These are phyloP conservation scores for Arrhopalites spinosus DNA, from an alignment of 2,888 invertebrate genomes.

Conservation along the genomic window DNA sequence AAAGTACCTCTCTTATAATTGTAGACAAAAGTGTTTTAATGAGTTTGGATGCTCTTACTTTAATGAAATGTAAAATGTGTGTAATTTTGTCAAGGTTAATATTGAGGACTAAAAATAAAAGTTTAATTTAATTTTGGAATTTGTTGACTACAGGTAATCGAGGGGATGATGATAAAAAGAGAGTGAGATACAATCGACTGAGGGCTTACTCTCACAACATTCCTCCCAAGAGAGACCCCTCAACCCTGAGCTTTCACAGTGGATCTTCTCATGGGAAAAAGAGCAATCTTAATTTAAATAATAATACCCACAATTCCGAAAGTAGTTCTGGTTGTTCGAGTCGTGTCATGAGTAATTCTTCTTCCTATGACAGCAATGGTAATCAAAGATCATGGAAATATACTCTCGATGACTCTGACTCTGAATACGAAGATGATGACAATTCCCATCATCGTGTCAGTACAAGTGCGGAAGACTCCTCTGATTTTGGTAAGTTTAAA, in stretches of 20 bases:
- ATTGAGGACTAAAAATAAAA: too few relatives aligned
- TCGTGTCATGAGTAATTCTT: conserved; percentile 38
- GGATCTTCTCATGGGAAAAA: neutral
- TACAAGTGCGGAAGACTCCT: conserved; percentile 43
- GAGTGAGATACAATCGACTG: conserved; percentile 55
- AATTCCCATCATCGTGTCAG: conserved; percentile 35
- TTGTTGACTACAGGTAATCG: conserved; percentile 25
- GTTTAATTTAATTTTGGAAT: too few relatives aligned
- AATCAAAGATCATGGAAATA: conserved; percentile 38
- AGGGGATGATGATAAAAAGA: conserved; percentile 40
- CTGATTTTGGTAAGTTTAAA: conserved; percentile 44
- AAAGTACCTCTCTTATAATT: too few relatives aligned
- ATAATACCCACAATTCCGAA: neutral
- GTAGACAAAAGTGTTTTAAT: too few relatives aligned
- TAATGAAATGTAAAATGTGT: too few relatives aligned
- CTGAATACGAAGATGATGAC: conserved; percentile 50
- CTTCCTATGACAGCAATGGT: conserved; percentile 44
- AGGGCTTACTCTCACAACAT: conserved; percentile 44
- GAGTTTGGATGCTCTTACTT: too few relatives aligned
- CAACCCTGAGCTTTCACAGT: conserved; percentile 22
- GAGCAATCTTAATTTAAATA: neutral
- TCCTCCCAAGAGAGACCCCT: conserved; percentile 27
- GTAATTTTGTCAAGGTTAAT: too few relatives aligned
- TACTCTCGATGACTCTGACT: conserved; percentile 41
- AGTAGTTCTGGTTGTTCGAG: neutral